Percentiles rank a stretch among this genome's conserved stretches.
phyloP scores from a whole-genome alignment of 1,140 invertebrate genomes.

The Drosophila murphyi region DNA sequence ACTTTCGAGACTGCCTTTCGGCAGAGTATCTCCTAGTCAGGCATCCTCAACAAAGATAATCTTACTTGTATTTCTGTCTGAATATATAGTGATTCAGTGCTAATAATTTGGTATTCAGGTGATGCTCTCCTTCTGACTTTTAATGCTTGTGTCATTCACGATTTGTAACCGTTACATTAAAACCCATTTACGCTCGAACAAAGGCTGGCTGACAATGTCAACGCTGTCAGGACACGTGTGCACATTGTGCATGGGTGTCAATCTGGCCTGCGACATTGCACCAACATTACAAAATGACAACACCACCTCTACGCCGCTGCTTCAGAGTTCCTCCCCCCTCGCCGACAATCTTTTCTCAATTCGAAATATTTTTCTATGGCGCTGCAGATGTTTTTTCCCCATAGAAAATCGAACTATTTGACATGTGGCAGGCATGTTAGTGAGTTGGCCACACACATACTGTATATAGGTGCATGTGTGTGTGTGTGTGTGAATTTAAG shows the following conservation, averaged over 20 bases:
- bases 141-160: background rate
- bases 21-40: too few relatives aligned
- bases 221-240: background rate
- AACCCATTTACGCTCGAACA: constrained; percentile 3
- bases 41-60: too few relatives aligned
- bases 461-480: constrained; percentile 13
- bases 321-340: too few relatives aligned
- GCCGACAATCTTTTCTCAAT: background rate
- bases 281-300: background rate
- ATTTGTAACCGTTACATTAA: background rate
- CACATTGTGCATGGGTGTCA: constrained; percentile 15
- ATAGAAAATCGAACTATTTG: constrained; percentile 69
- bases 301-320: background rate
- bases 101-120: background rate
- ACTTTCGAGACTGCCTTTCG: too few relatives aligned
- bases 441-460: constrained; percentile 22
- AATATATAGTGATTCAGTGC: background rate
- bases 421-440: constrained; percentile 65
- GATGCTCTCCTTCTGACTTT: background rate
- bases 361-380: constrained; percentile 38
- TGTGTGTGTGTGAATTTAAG: constrained; percentile 7
- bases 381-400: constrained; percentile 14
- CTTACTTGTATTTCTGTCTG: background rate
- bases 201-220: constrained; percentile 24
- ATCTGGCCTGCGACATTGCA: constrained; percentile 10